Base-by-base conservation (phyloP, 2,888 invertebrate species). In the Drosophila tripunctata region DNA sequence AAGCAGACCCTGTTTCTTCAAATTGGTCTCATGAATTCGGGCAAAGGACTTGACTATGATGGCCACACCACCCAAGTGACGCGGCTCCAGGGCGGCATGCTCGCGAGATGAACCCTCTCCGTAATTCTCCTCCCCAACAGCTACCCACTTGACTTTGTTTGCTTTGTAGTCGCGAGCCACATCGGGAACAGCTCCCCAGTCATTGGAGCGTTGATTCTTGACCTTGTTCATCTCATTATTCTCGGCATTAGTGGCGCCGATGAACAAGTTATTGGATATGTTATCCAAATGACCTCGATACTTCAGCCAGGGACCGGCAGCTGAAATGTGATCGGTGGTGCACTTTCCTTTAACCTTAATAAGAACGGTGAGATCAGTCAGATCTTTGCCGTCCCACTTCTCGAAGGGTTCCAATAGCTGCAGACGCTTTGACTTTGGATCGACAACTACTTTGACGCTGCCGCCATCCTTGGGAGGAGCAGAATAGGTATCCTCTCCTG, bases 301-400 rank as follows among this genome's bases (percentile, higher is more conserved):
- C 92, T 99, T 99, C 36, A 99, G 94, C 99, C 99, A 99, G 61
- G 99, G 99, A n/a, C 99, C 99, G 80, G 99, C 99, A 27, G 99
- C 99, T 47, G 98, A 99, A 91, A 99, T 99, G 92, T 99, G 99
- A 93, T 99, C 99, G 36, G 99, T 99, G 74, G 99, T 99, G 91
- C 99, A 99, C 92, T 99, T 99, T 87, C 99, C 99, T 93, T 98
- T 99, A 6, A 98, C 98, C 93, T 99, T 99, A 88, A 99, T 98
- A 31, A 99, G 94, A 78, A 99, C 93, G 30, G 95, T 94, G 93
- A 99, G 91, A 87, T 99, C 98, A 0, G 92, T 93, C 12, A 98
- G 93, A 92, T 99, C 99, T 89, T 98, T 96, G 87, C 99, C 98
- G 91, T 97, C 94, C 99, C 99, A 99, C 89, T 96, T 96, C 71